Conservation (phyloP, 1,140 invertebrate genomes). For the Procambarus virginalis region DNA sequence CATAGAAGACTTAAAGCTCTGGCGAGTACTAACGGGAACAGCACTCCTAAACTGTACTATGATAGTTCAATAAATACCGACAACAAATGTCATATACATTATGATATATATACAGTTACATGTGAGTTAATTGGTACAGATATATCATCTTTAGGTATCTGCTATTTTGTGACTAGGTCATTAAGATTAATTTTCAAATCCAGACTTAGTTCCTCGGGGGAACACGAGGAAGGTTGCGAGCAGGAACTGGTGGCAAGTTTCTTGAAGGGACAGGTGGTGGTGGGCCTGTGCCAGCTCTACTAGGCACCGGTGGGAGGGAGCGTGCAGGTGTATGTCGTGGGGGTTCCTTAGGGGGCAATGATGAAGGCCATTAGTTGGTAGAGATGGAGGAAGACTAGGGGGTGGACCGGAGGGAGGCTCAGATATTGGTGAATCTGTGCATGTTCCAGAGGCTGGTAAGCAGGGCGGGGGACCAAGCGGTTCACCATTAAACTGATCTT, state of each 20-base stretch:
- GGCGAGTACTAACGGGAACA: too few relatives aligned
- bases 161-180: slow-evolving; percentile 3
- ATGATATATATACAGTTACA: too few relatives aligned
- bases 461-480: slow-evolving; percentile 12
- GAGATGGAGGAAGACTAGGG: slow-evolving; percentile 65
- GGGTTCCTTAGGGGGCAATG: slow-evolving; percentile 61
- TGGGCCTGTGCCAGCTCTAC: slow-evolving; percentile 5
- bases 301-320: slow-evolving; percentile 54
- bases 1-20: too few relatives aligned
- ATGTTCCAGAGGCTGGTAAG: slow-evolving; percentile 18
- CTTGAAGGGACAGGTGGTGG: slow-evolving; percentile 52
- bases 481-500: slow-evolving; percentile 12
- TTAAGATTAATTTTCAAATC: background rate
- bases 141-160: too few relatives aligned
- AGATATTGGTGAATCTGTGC: slow-evolving; percentile 22
- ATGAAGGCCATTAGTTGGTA: slow-evolving; percentile 73
- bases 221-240: slow-evolving; percentile 73
- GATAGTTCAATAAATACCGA: too few relatives aligned
- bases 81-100: too few relatives aligned
- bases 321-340: slow-evolving; percentile 21
- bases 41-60: too few relatives aligned
- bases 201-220: slow-evolving; percentile 75
- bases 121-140: too few relatives aligned
- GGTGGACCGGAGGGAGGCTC: slow-evolving; percentile 71
- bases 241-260: slow-evolving; percentile 64